Conservation (phyloP, 2,113 vertebrate species). For the Equus przewalskii region DNA sequence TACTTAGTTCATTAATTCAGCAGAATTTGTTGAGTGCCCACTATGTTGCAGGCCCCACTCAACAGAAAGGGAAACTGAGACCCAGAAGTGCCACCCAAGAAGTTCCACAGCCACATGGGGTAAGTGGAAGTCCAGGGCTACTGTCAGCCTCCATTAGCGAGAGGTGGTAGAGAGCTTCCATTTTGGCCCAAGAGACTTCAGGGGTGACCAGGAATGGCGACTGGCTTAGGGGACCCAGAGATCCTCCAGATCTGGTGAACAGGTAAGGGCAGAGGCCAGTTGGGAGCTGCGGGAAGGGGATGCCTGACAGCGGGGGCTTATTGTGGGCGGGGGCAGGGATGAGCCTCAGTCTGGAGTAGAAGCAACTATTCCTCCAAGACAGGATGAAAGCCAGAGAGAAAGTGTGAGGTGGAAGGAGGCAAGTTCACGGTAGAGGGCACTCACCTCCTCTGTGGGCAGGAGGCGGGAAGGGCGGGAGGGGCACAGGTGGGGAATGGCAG, state of each 20-base stretch:
- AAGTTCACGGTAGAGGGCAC: rapidly evolving
- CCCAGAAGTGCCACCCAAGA: neutral
- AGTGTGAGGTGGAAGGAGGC: neutral
- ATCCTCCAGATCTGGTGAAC: neutral
- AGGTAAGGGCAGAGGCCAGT: neutral
- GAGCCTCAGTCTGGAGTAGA: neutral
- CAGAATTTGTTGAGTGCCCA: neutral
- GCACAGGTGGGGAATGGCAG: neutral
- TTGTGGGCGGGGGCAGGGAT: neutral
- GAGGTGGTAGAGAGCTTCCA: neutral
- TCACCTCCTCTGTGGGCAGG: neutral
- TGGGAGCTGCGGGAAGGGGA: neutral
- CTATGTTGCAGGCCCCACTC: neutral
- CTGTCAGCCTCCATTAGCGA: neutral
- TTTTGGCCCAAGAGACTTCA: neutral
- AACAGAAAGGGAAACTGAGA: neutral
- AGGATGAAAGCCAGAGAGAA: neutral
- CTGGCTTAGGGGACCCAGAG: neutral
- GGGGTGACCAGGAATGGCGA: neutral
- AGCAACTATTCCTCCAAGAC: neutral
- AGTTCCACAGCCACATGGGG: neutral
- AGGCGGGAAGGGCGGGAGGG: neutral
- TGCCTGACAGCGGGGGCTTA: neutral
- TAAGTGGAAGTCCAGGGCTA: rapidly evolving
- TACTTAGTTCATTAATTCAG: neutral